Evolutionary conservation across 2,888 invertebrate species (phyloP).

Genomic region (Clunio marinus): DNA sequence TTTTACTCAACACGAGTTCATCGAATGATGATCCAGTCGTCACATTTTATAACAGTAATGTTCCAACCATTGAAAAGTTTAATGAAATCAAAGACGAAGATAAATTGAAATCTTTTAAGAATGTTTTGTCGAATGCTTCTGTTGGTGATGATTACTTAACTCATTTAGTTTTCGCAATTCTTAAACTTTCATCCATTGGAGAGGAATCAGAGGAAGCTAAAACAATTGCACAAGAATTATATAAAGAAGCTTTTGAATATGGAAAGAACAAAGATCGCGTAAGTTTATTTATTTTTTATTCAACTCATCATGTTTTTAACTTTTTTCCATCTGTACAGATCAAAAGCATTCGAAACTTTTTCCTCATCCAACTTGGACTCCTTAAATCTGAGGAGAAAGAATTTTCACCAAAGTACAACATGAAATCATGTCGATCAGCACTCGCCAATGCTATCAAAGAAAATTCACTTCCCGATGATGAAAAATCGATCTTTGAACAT

Average conservation of each 20-base stretch:
- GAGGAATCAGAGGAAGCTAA: constrained; percentile 47
- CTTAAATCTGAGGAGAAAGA: constrained; percentile 47
- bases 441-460: constrained; percentile 46
- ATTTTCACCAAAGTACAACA: constrained; percentile 47
- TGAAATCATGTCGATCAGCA: constrained; percentile 48
- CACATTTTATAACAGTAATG: constrained; percentile 46
- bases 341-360: constrained; percentile 48
- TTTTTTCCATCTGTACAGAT: constrained; percentile 41
- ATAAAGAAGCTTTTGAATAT: constrained; percentile 47
- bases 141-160: constrained; percentile 45
- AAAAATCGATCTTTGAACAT: constrained; percentile 47
- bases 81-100: constrained; percentile 45
- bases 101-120: constrained; percentile 46
- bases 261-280: constrained; percentile 47
- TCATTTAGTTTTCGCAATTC: constrained; percentile 48
- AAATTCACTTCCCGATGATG: constrained; percentile 46
- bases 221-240: constrained; percentile 46
- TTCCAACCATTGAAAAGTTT: constrained; percentile 48
- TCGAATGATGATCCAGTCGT: constrained; percentile 45
- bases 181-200: constrained; percentile 49
- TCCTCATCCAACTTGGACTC: constrained; percentile 48
- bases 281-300: constrained; percentile 1
- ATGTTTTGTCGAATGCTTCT: constrained; percentile 42
- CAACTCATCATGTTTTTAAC: background rate
- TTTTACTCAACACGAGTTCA: background rate